A percentile compares a stretch with the other conserved stretches of the same genome.
phyloP scores from a whole-genome alignment of 37 sponge, comb jelly and placozoan genomes.

The Sycon ciliatum region DNA sequence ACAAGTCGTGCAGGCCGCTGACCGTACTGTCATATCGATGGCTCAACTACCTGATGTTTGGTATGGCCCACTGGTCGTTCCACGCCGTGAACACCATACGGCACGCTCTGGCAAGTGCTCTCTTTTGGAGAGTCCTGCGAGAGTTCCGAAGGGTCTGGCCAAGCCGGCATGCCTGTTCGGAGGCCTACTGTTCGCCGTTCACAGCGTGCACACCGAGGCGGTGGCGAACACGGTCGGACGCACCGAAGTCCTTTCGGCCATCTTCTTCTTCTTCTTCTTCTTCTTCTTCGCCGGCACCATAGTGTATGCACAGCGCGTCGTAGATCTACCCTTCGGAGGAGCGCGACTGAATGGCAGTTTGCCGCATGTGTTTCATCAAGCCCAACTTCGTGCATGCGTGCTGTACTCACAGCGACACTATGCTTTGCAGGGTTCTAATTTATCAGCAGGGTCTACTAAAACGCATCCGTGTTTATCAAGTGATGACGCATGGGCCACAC shows the following conservation, averaged over 20 bases:
- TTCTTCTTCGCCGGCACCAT: conserved; percentile 43
- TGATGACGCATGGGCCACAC: no score
- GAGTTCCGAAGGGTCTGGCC: neutral
- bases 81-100: conserved; percentile 65
- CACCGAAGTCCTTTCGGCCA: conserved; percentile 59
- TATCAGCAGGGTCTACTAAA: no score
- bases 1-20: conserved; percentile 85
- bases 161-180: conserved; percentile 31
- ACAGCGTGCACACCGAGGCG: conserved; percentile 83
- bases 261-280: conserved; percentile 59
- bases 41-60: conserved; percentile 50
- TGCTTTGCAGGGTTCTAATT: no score
- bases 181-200: conserved; percentile 67
- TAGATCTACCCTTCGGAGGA: conserved; percentile 13
- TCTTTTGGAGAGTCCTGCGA: conserved; percentile 23
- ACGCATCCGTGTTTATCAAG: no score
- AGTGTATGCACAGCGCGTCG: conserved; percentile 17
- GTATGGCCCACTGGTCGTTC: conserved; percentile 52
- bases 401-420: no score
- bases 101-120: conserved; percentile 48
- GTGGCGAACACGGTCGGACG: conserved; percentile 80
- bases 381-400: no score
- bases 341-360: no score
- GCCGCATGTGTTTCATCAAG: no score
- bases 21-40: conserved; percentile 75